Percentiles rank a stretch among this genome's conserved stretches.
Evolutionary conservation across 2,113 vertebrate species (phyloP).

Genomic region (Corapipo altera): DNA sequence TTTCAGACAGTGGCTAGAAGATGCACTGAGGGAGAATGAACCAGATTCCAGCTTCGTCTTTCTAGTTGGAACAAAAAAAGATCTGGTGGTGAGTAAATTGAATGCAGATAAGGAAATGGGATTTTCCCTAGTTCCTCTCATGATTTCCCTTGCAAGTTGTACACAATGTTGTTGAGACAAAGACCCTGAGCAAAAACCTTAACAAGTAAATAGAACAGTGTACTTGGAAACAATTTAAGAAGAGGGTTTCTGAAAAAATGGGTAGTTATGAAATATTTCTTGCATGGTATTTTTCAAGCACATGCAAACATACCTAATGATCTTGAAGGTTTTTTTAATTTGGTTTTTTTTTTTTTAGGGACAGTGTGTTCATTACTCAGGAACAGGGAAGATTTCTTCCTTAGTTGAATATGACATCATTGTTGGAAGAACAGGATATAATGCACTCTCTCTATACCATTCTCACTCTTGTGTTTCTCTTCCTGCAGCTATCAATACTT

Average conservation of each 20-base stretch:
- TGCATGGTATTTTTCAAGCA: neutral
- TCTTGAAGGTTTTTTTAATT: neutral
- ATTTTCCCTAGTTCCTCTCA: neutral
- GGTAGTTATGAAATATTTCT: neutral
- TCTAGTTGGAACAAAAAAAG: constrained; percentile 89
- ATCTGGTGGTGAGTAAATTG: constrained; percentile 81
- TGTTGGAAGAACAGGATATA: neutral
- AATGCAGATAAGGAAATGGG: neutral
- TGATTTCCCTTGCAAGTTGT: neutral
- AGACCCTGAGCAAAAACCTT: neutral
- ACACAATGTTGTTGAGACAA: neutral
- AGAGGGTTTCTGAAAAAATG: neutral
- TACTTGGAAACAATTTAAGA: neutral
- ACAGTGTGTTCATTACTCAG: neutral
- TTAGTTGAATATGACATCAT: neutral
- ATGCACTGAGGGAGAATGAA: constrained; percentile 86
- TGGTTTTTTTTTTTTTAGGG: rapidly evolving
- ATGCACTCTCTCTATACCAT: neutral
- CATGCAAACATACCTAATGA: neutral
- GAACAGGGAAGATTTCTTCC: neutral
- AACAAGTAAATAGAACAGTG: neutral
- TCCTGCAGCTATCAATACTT: neutral
- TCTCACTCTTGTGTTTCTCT: neutral
- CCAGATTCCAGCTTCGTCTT: constrained; percentile 81
- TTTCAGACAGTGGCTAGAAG: constrained; percentile 86